Percentiles rank a stretch among this genome's conserved stretches.
Evolutionary conservation across 2,113 vertebrate genomes (phyloP).

Genomic region (Turdus rufiventris): DNA sequence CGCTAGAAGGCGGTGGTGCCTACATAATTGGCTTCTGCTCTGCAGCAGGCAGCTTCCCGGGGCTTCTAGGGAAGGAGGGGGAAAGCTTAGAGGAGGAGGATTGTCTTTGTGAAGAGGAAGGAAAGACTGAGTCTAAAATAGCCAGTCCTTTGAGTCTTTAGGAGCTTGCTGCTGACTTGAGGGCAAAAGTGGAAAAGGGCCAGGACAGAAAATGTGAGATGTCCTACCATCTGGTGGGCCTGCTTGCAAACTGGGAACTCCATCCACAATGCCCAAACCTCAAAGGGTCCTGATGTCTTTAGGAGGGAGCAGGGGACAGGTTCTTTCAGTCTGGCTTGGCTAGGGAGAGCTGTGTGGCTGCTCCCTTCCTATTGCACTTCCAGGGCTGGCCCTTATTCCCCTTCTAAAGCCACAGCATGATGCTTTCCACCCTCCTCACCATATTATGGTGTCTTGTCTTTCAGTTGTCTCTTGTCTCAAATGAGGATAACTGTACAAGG

Average conservation of each 20-base stretch:
- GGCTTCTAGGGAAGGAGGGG: fast-evolving
- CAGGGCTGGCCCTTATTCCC: neutral
- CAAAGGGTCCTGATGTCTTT: neutral
- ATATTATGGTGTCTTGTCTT: neutral
- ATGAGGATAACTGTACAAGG: neutral
- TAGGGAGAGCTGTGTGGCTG: neutral
- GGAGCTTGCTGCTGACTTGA: neutral
- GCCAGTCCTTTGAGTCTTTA: neutral
- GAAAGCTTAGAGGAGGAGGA: neutral
- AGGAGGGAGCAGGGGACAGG: neutral
- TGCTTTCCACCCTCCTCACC: neutral
- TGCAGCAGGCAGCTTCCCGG: neutral
- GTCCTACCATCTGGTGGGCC: neutral
- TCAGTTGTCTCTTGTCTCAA: neutral
- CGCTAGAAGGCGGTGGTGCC: neutral
- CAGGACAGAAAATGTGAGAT: neutral
- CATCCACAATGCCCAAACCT: neutral
- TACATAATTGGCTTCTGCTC: neutral
- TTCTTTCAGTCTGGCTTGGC: neutral
- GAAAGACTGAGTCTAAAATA: neutral
- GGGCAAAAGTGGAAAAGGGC: neutral
- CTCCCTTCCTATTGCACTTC: neutral
- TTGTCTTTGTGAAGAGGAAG: neutral
- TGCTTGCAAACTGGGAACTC: neutral
- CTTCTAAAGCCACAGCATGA: neutral